Percentiles rank a stretch among this genome's conserved stretches.
These are phyloP conservation scores for Luscinia megarhynchos DNA, from an alignment of 2,797 vertebrate genomes.

Conservation along the genomic window DNA sequence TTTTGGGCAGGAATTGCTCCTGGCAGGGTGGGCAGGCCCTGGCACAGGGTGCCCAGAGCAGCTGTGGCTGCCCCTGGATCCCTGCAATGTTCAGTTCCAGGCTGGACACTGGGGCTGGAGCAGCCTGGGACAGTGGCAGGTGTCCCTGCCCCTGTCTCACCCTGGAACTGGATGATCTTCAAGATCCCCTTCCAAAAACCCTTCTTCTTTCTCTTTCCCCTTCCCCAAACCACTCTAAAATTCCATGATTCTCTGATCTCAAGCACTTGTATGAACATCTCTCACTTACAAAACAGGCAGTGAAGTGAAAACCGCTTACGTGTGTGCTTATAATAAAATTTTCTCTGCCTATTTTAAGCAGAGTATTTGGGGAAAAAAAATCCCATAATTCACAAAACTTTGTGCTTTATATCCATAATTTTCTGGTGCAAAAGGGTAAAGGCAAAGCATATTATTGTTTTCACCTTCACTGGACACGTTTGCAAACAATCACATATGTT, in stretches of 20 bases:
- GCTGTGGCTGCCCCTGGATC: background rate
- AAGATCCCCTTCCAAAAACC: background rate
- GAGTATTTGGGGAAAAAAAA: background rate
- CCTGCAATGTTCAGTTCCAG: too few relatives aligned
- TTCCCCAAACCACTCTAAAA: background rate
- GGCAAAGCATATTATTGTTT: conserved; percentile 42
- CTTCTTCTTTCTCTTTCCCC: background rate
- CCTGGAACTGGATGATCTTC: background rate
- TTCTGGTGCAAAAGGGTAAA: conserved; percentile 42
- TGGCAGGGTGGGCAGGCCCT: background rate
- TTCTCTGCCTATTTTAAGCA: conserved; percentile 20
- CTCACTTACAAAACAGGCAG: background rate
- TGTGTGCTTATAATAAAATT: background rate
- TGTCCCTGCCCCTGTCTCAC: background rate
- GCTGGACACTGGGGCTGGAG: background rate
- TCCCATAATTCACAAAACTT: background rate
- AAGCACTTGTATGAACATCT: background rate
- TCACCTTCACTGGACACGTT: conserved; percentile 55
- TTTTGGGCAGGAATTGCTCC: background rate
- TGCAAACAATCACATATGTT: conserved; percentile 66
- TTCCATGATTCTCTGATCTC: background rate
- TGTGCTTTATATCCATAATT: background rate
- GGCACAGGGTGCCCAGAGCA: accelerated
- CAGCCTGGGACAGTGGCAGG: background rate
- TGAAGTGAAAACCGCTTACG: background rate